Conservation (phyloP, 2,797 vertebrate genomes). For the Babyrousa celebensis region DNA sequence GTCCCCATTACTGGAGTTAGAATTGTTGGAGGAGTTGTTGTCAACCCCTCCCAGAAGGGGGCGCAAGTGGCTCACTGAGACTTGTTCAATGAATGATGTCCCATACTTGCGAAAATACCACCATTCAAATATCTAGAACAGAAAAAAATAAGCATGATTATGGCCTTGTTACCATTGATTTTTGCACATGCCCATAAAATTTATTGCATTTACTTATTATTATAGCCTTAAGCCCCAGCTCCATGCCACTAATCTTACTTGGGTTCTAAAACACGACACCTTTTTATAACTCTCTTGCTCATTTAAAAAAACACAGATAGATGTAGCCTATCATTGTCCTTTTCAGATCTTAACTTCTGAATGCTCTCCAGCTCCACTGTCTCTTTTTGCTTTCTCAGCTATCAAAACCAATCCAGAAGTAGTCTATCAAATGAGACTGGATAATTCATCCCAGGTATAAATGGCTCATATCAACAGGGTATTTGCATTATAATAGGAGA, state of each 20-base stretch:
- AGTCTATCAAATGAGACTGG: conserved; percentile 34
- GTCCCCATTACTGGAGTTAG: conserved; percentile 96
- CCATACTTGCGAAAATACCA: conserved; percentile 99
- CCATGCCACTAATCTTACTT: conserved; percentile 15
- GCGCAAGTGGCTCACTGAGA: conserved; percentile 98
- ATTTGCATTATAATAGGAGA: conserved; percentile 42
- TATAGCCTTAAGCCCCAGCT: neutral
- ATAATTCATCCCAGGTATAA: conserved; percentile 28
- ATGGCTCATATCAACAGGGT: neutral
- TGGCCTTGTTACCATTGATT: neutral
- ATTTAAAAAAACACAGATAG: conserved; percentile 28
- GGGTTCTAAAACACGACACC: neutral
- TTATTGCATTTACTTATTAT: conserved; percentile 39
- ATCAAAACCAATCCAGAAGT: conserved; percentile 45
- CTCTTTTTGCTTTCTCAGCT: neutral
- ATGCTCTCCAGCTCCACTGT: neutral
- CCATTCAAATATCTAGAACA: conserved; percentile 98
- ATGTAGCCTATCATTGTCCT: neutral
- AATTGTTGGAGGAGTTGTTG: conserved; percentile 96
- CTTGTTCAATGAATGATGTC: conserved; percentile 99
- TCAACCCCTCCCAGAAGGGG: conserved; percentile 99
- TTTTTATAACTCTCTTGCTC: conserved; percentile 24
- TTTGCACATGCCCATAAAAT: neutral
- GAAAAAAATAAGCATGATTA: conserved; percentile 55
- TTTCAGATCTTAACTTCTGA: conserved; percentile 26